These are phyloP conservation scores for Hymenochirus boettgeri DNA, from an alignment of 2,113 vertebrate genomes.

Conservation along the genomic window DNA sequence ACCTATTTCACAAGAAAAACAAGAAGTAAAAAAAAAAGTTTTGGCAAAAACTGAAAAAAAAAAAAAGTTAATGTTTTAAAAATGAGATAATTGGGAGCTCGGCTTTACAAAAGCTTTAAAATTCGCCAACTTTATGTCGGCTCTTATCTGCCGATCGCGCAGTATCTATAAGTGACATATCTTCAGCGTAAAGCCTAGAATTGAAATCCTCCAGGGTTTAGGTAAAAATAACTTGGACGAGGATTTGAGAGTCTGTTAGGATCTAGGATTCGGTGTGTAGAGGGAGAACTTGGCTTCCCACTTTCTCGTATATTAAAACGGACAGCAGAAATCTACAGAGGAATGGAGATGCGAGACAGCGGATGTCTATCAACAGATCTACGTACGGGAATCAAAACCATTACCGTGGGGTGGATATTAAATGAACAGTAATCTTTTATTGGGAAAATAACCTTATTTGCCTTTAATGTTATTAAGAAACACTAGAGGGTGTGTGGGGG, in stretches of 20 bases:
- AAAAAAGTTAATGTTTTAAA: slow-evolving; percentile 42
- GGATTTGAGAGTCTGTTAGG: too few relatives aligned
- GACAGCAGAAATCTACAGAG: neutral
- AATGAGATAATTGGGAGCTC: slow-evolving; percentile 38
- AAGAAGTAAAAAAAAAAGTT: slow-evolving; percentile 18
- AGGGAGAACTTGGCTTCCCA: slow-evolving; percentile 31
- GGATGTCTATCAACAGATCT: neutral
- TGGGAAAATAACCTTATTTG: neutral
- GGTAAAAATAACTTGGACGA: slow-evolving; percentile 40
- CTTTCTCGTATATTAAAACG: neutral
- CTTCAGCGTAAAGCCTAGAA: slow-evolving; percentile 37
- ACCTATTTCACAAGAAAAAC: slow-evolving; percentile 27
- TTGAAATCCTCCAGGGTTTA: slow-evolving; percentile 37
- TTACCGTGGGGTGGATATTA: neutral
- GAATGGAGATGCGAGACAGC: neutral
- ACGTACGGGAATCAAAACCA: neutral
- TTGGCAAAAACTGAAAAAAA: slow-evolving; percentile 41
- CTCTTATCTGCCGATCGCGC: slow-evolving; percentile 30
- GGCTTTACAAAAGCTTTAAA: slow-evolving; percentile 25
- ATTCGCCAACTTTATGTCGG: slow-evolving; percentile 37
- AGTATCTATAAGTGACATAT: slow-evolving; percentile 41
- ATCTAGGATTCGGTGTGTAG: too few relatives aligned
- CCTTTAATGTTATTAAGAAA: neutral
- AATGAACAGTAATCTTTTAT: neutral
- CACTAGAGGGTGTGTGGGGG: neutral